Evolutionary conservation across 2,113 vertebrate species (phyloP).

Genomic region (Larimichthys crocea): DNA sequence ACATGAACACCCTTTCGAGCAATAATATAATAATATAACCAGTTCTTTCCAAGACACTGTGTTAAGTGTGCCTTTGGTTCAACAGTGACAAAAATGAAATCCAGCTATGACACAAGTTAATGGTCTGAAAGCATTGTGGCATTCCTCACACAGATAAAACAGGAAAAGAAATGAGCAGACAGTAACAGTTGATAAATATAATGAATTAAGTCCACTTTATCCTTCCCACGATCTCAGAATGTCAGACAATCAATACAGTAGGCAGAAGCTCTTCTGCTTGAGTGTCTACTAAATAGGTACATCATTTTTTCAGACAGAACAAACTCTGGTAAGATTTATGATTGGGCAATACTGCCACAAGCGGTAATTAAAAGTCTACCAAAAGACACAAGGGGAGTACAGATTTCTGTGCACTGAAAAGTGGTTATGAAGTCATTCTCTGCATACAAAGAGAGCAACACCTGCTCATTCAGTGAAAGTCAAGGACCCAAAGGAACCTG

Average conservation of each 20-base stretch:
- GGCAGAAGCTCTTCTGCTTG: background rate
- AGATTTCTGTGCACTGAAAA: slow-evolving; percentile 10
- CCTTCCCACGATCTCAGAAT: background rate
- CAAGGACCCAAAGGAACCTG: slow-evolving; percentile 58
- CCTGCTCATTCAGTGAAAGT: slow-evolving; percentile 47
- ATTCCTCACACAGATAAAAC: background rate
- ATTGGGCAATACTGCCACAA: background rate
- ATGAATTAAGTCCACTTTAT: background rate
- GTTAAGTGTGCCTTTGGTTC: background rate
- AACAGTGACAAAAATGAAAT: background rate
- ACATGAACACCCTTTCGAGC: background rate
- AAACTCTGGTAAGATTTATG: background rate
- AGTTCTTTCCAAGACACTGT: background rate
- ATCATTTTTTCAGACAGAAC: background rate
- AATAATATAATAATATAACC: background rate
- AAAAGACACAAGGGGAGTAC: slow-evolving; percentile 3
- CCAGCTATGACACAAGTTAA: background rate
- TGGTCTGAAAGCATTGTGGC: background rate
- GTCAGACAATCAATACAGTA: background rate
- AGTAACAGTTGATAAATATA: background rate
- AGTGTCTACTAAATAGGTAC: background rate
- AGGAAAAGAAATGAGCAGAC: background rate
- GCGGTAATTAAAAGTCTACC: background rate
- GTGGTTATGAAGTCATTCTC: slow-evolving; percentile 14
- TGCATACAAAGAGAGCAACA: slow-evolving; percentile 43